Conservation (phyloP, 2,888 invertebrate species). For the Lasioglossum villosulum region DNA sequence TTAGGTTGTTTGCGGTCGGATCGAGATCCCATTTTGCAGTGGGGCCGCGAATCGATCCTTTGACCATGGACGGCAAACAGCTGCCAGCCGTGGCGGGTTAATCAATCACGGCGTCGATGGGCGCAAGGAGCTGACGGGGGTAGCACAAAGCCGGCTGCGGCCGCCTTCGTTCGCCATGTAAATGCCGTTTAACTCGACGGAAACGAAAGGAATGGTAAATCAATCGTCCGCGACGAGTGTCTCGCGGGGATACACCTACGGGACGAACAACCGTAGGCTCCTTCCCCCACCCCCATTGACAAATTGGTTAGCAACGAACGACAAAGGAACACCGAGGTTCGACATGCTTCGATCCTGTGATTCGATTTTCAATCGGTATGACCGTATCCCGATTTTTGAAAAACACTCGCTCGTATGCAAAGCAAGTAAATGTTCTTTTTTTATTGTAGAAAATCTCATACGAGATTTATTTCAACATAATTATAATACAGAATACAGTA, state of each 20-base stretch:
- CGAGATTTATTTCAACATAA: too few relatives aligned
- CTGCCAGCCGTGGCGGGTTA: constrained; percentile 40
- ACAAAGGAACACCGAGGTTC: constrained; percentile 35
- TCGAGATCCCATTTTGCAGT: constrained; percentile 36
- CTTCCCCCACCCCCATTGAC: not conserved
- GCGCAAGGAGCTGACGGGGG: constrained; percentile 21
- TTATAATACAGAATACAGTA: too few relatives aligned
- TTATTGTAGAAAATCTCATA: too few relatives aligned
- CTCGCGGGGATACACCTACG: constrained; percentile 33
- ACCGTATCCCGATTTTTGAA: not conserved
- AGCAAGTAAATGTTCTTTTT: not conserved
- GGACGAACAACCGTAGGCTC: not conserved
- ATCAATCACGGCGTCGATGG: constrained; percentile 42
- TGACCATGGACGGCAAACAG: not conserved
- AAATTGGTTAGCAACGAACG: constrained; percentile 38
- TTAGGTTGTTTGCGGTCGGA: constrained; percentile 6
- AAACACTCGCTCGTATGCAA: not conserved
- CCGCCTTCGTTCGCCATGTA: constrained; percentile 20
- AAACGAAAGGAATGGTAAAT: constrained; percentile 39
- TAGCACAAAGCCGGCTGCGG: not conserved
- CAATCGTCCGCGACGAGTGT: constrained; percentile 40
- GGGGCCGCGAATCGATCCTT: constrained; percentile 27
- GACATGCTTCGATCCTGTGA: constrained; percentile 5
- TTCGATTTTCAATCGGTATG: not conserved
- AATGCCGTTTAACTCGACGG: constrained; percentile 38